Percentiles rank a stretch among this genome's conserved stretches.
Conservation (phyloP, 2,888 invertebrate species). For the Coenonympha glycerion region DNA sequence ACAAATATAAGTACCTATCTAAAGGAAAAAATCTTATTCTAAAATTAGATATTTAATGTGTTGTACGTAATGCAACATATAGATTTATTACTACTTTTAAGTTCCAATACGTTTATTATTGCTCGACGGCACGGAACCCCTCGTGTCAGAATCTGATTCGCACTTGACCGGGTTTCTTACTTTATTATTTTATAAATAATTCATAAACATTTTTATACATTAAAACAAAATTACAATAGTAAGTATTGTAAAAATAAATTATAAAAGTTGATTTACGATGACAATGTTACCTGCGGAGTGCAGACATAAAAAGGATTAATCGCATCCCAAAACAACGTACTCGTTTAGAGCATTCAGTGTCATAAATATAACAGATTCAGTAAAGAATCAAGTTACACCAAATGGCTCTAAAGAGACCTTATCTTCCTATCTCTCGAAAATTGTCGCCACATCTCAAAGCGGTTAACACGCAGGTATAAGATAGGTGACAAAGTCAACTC, state of each 20-base stretch:
- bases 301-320: constrained; percentile 23
- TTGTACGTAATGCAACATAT: too few species aligned
- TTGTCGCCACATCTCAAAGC: constrained; percentile 62
- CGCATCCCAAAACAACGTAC: constrained; percentile 26
- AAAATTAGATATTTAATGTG: too few species aligned
- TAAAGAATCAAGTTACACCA: constrained; percentile 64
- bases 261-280: constrained; percentile 9
- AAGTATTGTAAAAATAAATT: background rate
- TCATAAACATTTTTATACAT: background rate
- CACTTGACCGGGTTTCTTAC: too few species aligned
- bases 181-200: background rate
- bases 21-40: too few species aligned
- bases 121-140: too few species aligned
- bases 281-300: constrained; percentile 11
- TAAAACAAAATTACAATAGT: background rate
- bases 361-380: constrained; percentile 59
- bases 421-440: constrained; percentile 67
- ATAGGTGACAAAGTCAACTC: constrained; percentile 64
- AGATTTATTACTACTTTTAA: too few species aligned
- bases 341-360: constrained; percentile 29
- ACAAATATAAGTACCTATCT: too few species aligned
- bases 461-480: constrained; percentile 42
- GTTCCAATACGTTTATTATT: too few species aligned
- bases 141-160: too few species aligned
- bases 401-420: constrained; percentile 61